Conservation (phyloP, 2,888 invertebrate species). For the Seira musarum region DNA sequence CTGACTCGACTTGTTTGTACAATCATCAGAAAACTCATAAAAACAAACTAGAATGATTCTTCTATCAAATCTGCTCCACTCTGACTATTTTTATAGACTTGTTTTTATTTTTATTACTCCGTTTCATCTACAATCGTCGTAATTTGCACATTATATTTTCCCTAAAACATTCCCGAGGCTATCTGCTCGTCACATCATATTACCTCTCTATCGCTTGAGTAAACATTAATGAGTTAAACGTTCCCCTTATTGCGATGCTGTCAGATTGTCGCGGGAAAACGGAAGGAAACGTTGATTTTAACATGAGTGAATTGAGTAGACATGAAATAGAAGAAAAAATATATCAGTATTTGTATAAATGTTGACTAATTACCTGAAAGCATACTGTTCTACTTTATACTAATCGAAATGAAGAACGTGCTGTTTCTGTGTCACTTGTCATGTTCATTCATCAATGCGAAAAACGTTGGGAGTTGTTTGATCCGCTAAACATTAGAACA, state of each 20-base stretch:
- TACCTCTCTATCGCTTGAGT: neutral
- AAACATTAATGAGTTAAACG: slow-evolving; percentile 9
- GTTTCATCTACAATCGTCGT: neutral
- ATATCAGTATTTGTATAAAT: neutral
- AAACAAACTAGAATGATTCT: no score
- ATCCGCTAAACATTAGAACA: no score
- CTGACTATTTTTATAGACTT: slow-evolving; percentile 8
- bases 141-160: neutral
- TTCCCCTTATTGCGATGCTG: neutral
- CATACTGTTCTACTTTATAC: neutral
- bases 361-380: slow-evolving; percentile 1
- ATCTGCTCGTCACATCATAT: neutral
- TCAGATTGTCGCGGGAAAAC: neutral
- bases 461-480: no score
- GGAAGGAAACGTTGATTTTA: neutral
- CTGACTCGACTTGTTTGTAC: no score
- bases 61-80: neutral
- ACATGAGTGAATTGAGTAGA: neutral
- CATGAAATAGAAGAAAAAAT: no score
- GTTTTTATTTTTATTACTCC: neutral
- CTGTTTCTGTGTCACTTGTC: no score
- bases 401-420: no score
- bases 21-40: no score
- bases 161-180: no score
- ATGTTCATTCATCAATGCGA: no score